These are phyloP conservation scores for Ameiurus melas DNA, from an alignment of 2,113 vertebrate genomes.

Conservation along the genomic window DNA sequence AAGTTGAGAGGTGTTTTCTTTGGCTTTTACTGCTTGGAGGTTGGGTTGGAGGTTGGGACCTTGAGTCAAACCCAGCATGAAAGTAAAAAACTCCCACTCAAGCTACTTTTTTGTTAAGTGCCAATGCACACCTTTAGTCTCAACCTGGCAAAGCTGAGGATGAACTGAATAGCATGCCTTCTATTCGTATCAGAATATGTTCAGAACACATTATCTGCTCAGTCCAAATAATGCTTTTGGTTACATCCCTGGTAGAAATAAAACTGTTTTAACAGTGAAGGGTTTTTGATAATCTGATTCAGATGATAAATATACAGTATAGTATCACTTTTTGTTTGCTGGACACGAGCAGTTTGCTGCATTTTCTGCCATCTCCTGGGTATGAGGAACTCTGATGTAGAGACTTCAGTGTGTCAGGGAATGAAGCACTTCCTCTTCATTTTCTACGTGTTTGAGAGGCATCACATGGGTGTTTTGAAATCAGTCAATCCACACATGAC, in stretches of 20 bases:
- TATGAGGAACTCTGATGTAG: conserved; percentile 67
- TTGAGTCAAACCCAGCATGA: background rate
- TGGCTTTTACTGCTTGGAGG: background rate
- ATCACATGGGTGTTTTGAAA: conserved; percentile 50
- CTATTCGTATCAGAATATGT: background rate
- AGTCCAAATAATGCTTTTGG: background rate
- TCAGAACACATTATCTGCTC: background rate
- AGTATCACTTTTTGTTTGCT: conserved; percentile 60
- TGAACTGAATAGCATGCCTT: background rate
- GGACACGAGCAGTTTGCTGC: conserved; percentile 61
- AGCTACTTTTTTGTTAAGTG: background rate
- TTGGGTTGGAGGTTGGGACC: background rate
- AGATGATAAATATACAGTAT: conserved; percentile 60
- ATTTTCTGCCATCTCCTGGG: conserved; percentile 58
- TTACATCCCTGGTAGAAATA: background rate
- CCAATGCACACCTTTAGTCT: background rate
- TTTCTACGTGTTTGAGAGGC: conserved; percentile 24
- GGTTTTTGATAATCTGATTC: conserved; percentile 61
- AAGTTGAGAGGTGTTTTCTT: background rate
- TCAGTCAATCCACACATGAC: conserved; percentile 52
- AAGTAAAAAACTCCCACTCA: background rate
- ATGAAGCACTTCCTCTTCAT: conserved; percentile 47
- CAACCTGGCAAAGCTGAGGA: background rate
- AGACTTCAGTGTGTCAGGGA: conserved; percentile 52
- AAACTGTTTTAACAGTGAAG: conserved; percentile 55